These are phyloP conservation scores for Patagioenas fasciata DNA, from an alignment of 2,113 vertebrate species.

Conservation along the genomic window DNA sequence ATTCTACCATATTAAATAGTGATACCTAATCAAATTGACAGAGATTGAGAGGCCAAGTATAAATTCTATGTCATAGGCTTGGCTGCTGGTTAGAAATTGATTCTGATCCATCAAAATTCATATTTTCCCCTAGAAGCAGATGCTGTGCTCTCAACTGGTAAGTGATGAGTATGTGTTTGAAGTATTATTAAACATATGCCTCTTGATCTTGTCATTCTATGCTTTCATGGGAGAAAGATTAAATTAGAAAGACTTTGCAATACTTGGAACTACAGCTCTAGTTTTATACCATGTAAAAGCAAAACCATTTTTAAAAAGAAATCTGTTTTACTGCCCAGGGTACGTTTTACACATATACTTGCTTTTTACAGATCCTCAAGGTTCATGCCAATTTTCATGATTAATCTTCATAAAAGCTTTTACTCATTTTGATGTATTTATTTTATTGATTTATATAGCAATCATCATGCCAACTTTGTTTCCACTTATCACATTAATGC, in stretches of 20 bases:
- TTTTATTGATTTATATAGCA: not conserved
- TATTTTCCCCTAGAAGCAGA: not conserved
- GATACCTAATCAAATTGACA: not conserved
- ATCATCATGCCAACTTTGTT: constrained; percentile 12
- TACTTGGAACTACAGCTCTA: not conserved
- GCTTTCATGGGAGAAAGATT: not conserved
- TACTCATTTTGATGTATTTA: constrained; percentile 7
- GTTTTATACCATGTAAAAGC: not conserved
- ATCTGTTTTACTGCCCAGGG: not conserved
- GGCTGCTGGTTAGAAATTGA: not conserved
- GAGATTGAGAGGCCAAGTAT: not conserved
- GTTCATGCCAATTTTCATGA: not conserved
- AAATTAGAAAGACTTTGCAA: not conserved
- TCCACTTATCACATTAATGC: not conserved
- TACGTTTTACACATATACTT: not conserved
- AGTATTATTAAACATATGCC: not conserved
- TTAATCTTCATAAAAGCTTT: not conserved
- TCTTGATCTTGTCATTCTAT: not conserved
- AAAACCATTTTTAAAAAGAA: not conserved
- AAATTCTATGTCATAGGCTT: not conserved
- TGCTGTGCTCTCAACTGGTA: not conserved
- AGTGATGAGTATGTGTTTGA: not conserved
- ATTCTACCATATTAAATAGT: not conserved
- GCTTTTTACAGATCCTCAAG: not conserved
- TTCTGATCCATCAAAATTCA: not conserved